Percentiles rank a stretch among this genome's conserved stretches.
These are phyloP conservation scores for Otolemur crassicaudatus DNA, from an alignment of 2,797 vertebrate species.

Conservation along the genomic window DNA sequence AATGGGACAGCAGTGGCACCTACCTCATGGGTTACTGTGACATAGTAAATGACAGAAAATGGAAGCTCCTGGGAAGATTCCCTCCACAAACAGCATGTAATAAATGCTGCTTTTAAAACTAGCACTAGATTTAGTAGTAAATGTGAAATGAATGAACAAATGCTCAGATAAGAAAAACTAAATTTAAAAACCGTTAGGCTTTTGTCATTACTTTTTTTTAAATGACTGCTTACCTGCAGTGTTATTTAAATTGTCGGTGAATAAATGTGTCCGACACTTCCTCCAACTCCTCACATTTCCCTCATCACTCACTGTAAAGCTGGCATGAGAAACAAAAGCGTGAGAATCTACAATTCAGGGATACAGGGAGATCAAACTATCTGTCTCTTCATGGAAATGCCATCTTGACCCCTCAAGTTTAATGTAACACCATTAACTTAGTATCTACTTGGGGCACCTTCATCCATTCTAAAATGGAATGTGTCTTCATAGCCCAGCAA, in stretches of 20 bases:
- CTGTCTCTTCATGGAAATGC: not conserved
- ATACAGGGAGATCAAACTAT: not conserved
- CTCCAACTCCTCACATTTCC: fast-evolving
- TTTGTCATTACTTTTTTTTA: not conserved
- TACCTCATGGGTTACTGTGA: not conserved
- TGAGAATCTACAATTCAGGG: not conserved
- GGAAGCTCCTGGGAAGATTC: not conserved
- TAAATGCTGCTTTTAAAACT: not conserved
- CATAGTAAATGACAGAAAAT: not conserved
- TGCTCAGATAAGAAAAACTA: not conserved
- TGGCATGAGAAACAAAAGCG: no score
- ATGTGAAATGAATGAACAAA: not conserved
- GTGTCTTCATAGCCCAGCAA: fast-evolving
- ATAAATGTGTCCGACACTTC: not conserved
- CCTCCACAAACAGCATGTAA: not conserved
- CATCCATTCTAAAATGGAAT: not conserved
- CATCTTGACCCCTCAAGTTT: not conserved
- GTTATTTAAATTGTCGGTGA: not conserved
- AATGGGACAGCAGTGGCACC: not conserved
- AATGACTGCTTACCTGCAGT: not conserved
- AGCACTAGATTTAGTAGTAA: not conserved
- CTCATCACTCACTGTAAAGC: fast-evolving
- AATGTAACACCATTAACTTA: no score
- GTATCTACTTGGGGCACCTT: not conserved
- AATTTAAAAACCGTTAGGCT: not conserved